Percentiles rank a stretch among this genome's conserved stretches.
Conservation (phyloP, 2,113 vertebrate species). For the Numida meleagris region DNA sequence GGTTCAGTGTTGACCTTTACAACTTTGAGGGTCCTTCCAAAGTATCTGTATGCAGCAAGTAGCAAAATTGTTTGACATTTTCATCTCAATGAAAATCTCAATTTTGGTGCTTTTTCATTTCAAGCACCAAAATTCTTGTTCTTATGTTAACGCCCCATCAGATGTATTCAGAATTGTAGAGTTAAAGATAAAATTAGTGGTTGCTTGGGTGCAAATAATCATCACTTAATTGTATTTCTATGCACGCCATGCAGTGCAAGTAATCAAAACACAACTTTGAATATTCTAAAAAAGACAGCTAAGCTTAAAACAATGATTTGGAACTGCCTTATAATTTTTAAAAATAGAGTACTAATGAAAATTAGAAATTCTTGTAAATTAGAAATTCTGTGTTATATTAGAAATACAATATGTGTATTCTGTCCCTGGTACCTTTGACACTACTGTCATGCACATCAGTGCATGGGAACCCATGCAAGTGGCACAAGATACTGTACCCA, state of each 20-base stretch:
- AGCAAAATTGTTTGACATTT: not conserved
- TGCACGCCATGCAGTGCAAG: not conserved
- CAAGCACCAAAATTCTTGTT: not conserved
- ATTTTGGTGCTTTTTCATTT: no score
- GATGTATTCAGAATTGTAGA: not conserved
- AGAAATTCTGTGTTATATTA: not conserved
- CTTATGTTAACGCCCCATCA: not conserved
- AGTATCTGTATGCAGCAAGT: not conserved
- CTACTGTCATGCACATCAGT: fast-evolving
- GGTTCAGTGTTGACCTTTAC: not conserved
- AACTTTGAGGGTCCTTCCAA: not conserved
- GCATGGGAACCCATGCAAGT: not conserved
- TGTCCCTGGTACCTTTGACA: not conserved
- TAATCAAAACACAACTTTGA: not conserved
- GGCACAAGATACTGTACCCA: not conserved
- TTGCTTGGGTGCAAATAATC: not conserved
- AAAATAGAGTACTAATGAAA: not conserved
- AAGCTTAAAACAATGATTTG: not conserved
- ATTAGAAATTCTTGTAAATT: not conserved
- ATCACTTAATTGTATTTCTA: not conserved
- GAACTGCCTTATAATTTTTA: not conserved
- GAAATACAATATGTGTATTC: not conserved
- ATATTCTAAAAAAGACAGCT: not conserved
- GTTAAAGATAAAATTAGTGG: not conserved
- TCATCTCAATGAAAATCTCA: no score